These are phyloP conservation scores for Chironomus tentans DNA, from an alignment of 2,888 invertebrate species.

Conservation along the genomic window DNA sequence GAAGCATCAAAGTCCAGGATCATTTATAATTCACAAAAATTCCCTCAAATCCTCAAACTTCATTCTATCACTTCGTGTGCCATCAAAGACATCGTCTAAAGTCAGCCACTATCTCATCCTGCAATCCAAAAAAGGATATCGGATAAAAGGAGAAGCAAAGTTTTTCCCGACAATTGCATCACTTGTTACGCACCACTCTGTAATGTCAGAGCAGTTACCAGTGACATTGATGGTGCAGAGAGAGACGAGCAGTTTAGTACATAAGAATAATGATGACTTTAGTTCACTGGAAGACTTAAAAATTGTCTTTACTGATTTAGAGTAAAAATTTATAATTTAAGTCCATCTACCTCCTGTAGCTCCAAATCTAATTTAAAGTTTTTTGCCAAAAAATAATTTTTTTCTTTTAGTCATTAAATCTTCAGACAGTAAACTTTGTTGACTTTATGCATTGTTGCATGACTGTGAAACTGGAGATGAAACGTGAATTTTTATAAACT, in stretches of 20 bases:
- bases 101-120: constrained; percentile 94
- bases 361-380: too few relatives aligned
- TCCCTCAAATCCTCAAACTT: constrained; percentile 90
- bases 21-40: constrained; percentile 91
- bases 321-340: background rate
- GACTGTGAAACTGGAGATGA: too few relatives aligned
- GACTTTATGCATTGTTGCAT: too few relatives aligned
- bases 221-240: constrained; percentile 42
- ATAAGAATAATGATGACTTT: constrained; percentile 7
- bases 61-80: constrained; percentile 64
- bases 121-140: constrained; percentile 77
- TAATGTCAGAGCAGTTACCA: constrained; percentile 93
- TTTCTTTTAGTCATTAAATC: too few relatives aligned
- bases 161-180: constrained; percentile 86
- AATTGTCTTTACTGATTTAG: constrained; percentile 19
- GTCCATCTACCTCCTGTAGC: too few relatives aligned
- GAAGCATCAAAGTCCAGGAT: constrained; percentile 80
- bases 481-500: too few relatives aligned
- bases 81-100: constrained; percentile 31
- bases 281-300: background rate
- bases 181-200: constrained; percentile 95
- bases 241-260: background rate
- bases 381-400: too few relatives aligned
- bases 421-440: too few relatives aligned
- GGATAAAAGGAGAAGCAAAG: constrained; percentile 94